phyloP scores from a whole-genome alignment of 2,888 invertebrate species.

The Melinaea menophilus region DNA sequence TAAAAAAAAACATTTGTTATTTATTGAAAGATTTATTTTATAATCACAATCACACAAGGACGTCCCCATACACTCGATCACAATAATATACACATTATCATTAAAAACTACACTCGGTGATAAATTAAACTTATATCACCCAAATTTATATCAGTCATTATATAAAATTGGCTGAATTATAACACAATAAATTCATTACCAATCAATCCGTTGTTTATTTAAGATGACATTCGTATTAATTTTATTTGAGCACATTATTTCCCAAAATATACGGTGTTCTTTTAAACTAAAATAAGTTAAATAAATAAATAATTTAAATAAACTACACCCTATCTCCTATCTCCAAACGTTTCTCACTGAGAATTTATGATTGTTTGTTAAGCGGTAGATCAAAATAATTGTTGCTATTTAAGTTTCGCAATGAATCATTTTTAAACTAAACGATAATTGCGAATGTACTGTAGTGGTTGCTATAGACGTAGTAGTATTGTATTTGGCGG shows the following conservation, averaged over 20 bases:
- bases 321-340: conserved; percentile 45
- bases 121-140: conserved; percentile 70
- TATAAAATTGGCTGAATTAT: conserved; percentile 61
- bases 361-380: not conserved
- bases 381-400: not conserved
- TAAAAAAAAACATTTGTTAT: conserved; percentile 14
- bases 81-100: conserved; percentile 60
- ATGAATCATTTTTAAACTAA: not conserved
- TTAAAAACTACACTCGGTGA: conserved; percentile 67
- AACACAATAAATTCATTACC: conserved; percentile 51
- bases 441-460: not conserved
- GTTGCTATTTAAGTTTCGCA: not conserved
- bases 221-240: conserved; percentile 20
- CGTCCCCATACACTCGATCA: conserved; percentile 73
- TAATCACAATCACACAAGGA: conserved; percentile 75
- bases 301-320: conserved; percentile 71
- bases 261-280: conserved; percentile 34
- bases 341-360: conserved; percentile 45
- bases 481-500: conserved; percentile 28
- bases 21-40: conserved; percentile 56
- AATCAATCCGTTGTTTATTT: conserved; percentile 37
- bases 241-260: conserved; percentile 34
- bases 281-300: conserved; percentile 71
- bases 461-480: not conserved
- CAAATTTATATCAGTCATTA: conserved; percentile 73